These are phyloP conservation scores for Drosophila santomea DNA, from an alignment of 1,140 invertebrate species.

Conservation along the genomic window DNA sequence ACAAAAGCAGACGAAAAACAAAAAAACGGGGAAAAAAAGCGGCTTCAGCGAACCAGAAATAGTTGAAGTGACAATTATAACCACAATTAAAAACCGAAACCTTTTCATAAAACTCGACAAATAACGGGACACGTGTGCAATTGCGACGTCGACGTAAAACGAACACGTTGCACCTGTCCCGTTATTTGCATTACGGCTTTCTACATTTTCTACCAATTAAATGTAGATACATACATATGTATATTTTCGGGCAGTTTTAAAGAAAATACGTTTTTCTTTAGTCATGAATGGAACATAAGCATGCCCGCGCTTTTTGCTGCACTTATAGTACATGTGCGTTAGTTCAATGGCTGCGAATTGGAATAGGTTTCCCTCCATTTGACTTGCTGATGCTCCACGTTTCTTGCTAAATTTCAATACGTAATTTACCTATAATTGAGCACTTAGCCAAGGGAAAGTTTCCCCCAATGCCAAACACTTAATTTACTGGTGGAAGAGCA, in stretches of 20 bases:
- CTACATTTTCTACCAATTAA: neutral
- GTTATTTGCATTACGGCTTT: constrained; percentile 25
- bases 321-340: constrained; percentile 10
- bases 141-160: constrained; percentile 18
- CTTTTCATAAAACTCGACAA: constrained; percentile 33
- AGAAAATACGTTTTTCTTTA: neutral
- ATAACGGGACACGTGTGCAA: constrained; percentile 54
- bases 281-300: constrained; percentile 60
- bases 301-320: constrained; percentile 37
- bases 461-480: constrained; percentile 15
- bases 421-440: constrained; percentile 64
- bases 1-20: neutral
- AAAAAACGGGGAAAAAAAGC: constrained; percentile 2
- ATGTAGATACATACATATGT: neutral
- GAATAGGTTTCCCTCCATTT: constrained; percentile 45
- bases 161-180: constrained; percentile 62
- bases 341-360: constrained; percentile 37
- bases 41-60: constrained; percentile 23
- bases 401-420: constrained; percentile 43
- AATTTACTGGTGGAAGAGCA: neutral
- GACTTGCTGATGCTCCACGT: constrained; percentile 67
- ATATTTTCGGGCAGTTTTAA: neutral
- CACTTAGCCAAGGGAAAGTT: constrained; percentile 56
- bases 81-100: constrained; percentile 40
- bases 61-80: constrained; percentile 58